Percentiles rank a stretch among this genome's conserved stretches.
These are phyloP conservation scores for Lophotriccus pileatus DNA, from an alignment of 2,797 vertebrate species.

Conservation along the genomic window DNA sequence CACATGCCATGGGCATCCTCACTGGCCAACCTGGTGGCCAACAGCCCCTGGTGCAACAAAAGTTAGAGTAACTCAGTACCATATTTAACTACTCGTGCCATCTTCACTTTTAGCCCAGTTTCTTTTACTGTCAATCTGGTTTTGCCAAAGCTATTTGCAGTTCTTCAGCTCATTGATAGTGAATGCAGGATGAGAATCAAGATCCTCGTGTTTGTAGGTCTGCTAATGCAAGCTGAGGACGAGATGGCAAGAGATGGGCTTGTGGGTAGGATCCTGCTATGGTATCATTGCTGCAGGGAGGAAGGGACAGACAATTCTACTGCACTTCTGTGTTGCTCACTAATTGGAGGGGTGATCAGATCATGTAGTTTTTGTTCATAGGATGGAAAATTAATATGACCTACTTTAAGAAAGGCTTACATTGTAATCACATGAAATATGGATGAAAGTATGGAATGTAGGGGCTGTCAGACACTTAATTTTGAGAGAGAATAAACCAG, in stretches of 20 bases:
- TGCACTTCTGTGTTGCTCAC: not conserved
- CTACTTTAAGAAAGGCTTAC: not conserved
- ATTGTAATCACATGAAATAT: not conserved
- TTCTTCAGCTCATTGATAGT: not conserved
- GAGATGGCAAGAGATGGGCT: not conserved
- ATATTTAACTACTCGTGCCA: not conserved
- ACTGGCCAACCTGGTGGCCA: not conserved
- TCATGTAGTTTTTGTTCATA: not conserved
- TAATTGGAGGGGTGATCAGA: not conserved
- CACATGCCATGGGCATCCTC: rapidly evolving
- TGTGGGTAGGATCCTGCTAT: rapidly evolving
- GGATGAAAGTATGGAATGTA: not conserved
- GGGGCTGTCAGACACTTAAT: not conserved
- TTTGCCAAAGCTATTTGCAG: not conserved
- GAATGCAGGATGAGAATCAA: not conserved
- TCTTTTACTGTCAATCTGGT: not conserved
- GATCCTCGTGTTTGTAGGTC: not conserved
- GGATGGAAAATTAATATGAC: not conserved
- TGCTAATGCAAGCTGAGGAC: not conserved
- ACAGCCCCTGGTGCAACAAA: not conserved
- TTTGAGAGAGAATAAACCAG: not conserved
- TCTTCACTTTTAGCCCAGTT: not conserved
- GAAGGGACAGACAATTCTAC: not conserved
- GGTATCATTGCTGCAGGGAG: not conserved
- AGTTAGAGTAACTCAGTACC: not conserved